Evolutionary conservation across 37 sponge, comb jelly and placozoan species (phyloP).

Genomic region (Spongilla lacustris): DNA sequence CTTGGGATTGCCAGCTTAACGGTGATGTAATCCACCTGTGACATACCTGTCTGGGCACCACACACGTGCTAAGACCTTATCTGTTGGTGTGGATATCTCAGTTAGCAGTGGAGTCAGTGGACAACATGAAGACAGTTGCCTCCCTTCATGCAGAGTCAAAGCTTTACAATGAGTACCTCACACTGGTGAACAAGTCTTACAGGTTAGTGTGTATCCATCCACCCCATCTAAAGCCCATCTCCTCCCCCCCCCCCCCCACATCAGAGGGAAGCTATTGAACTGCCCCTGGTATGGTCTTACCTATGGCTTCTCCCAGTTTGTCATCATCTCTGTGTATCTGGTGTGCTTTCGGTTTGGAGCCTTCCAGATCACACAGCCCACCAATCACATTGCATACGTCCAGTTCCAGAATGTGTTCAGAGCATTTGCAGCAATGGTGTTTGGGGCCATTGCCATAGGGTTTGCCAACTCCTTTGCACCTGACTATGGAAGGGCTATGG

Average conservation of each 20-base stretch:
- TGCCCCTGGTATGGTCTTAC: conserved; percentile 39
- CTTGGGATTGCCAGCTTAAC: no score
- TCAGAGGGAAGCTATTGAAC: background rate
- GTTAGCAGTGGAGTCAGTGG: conserved; percentile 71
- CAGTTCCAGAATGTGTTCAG: conserved; percentile 54
- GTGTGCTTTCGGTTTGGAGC: conserved; percentile 83
- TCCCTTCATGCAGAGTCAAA: conserved; percentile 65
- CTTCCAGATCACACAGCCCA: conserved; percentile 58
- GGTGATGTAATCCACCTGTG: no score
- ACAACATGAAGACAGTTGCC: conserved; percentile 85
- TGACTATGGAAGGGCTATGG: conserved; percentile 78
- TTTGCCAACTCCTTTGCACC: conserved; percentile 84
- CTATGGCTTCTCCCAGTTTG: conserved; percentile 74
- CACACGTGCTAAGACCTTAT: background rate
- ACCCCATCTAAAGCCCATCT: no score
- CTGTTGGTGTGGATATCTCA: background rate
- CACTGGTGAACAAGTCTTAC: conserved; percentile 42
- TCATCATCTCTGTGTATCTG: conserved; percentile 78
- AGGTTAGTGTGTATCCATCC: conserved; percentile 31
- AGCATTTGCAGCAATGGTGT: conserved; percentile 90
- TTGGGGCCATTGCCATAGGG: conserved; percentile 88
- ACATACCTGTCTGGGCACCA: no score
- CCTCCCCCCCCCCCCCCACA: no score
- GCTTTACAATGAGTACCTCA: conserved; percentile 38
- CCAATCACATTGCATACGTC: conserved; percentile 42